phyloP scores from a whole-genome alignment of 1,140 invertebrate species.

The Prorops nasuta region DNA sequence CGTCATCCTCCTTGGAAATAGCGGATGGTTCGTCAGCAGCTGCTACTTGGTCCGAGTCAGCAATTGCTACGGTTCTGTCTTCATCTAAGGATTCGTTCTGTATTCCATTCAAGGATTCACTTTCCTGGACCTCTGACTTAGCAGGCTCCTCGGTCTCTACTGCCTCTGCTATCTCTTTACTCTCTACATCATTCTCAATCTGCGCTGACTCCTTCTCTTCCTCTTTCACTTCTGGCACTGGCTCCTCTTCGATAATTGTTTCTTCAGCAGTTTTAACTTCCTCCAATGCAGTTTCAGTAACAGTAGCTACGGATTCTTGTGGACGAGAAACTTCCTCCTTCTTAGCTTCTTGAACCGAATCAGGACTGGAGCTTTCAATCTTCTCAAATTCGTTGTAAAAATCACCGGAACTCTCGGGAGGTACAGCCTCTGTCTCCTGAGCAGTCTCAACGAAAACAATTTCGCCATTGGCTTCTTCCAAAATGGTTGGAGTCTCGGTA shows the following conservation, averaged over 20 bases:
- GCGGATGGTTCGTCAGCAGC: no score
- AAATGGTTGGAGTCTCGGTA: conserved; percentile 40
- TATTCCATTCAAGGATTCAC: no score
- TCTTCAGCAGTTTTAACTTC: no score
- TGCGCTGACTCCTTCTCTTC: conserved; percentile 1
- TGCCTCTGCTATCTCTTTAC: conserved; percentile 14
- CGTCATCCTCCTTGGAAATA: conserved; percentile 5
- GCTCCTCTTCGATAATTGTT: no score
- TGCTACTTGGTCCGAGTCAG: no score
- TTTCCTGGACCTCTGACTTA: no score
- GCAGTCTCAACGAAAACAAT: conserved; percentile 37
- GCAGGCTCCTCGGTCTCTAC: no score
- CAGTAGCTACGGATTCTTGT: no score
- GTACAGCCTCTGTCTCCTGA: conserved; percentile 43
- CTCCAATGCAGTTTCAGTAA: no score
- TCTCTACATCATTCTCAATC: conserved; percentile 17
- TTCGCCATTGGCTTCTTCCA: conserved; percentile 39
- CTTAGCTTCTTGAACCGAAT: conserved; percentile 32
- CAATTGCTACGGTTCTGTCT: no score
- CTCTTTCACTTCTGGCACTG: conserved; percentile 1
- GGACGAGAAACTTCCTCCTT: no score
- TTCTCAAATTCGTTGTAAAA: conserved; percentile 55
- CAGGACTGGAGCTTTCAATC: conserved; percentile 36
- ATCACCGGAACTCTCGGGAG: conserved; percentile 50
- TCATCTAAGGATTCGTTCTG: no score